Conservation (phyloP, 1,140 invertebrate genomes). For the Alviniconcha marisindica region DNA sequence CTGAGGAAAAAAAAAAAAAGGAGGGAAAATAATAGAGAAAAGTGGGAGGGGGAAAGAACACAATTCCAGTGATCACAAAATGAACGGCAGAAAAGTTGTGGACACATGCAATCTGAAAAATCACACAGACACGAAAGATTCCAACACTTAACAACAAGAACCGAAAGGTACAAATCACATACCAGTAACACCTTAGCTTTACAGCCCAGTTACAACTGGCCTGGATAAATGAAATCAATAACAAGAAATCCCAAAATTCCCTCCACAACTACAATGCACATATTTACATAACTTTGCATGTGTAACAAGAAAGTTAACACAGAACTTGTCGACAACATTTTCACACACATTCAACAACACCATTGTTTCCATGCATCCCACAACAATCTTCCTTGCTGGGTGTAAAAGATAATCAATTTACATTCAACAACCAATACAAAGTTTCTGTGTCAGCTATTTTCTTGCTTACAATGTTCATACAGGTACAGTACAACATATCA, state of each 20-base stretch:
- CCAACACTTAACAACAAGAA: conserved; percentile 4
- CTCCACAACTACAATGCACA: background rate
- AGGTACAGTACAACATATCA: too few species aligned
- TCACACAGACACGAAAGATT: conserved; percentile 15
- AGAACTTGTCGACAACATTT: background rate
- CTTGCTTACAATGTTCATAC: too few species aligned
- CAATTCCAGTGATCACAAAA: conserved; percentile 15
- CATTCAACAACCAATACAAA: too few species aligned
- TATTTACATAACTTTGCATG: conserved; percentile 31
- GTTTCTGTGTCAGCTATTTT: too few species aligned
- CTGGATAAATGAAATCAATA: conserved; percentile 6
- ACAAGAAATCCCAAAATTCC: background rate
- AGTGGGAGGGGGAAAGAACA: conserved; percentile 2
- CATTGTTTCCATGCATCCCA: too few species aligned
- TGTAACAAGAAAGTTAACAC: conserved; percentile 19
- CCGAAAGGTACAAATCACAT: conserved; percentile 1
- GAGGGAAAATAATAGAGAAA: conserved; percentile 12
- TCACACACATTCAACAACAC: background rate
- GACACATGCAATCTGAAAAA: conserved; percentile 18
- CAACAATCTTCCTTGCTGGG: too few species aligned
- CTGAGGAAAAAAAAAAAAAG: background rate
- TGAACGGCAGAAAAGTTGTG: background rate
- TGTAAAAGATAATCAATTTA: too few species aligned
- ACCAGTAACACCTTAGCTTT: background rate
- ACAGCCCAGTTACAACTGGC: background rate